Base-by-base conservation (phyloP, 2,888 invertebrate genomes). In the Apoda limacodes region DNA sequence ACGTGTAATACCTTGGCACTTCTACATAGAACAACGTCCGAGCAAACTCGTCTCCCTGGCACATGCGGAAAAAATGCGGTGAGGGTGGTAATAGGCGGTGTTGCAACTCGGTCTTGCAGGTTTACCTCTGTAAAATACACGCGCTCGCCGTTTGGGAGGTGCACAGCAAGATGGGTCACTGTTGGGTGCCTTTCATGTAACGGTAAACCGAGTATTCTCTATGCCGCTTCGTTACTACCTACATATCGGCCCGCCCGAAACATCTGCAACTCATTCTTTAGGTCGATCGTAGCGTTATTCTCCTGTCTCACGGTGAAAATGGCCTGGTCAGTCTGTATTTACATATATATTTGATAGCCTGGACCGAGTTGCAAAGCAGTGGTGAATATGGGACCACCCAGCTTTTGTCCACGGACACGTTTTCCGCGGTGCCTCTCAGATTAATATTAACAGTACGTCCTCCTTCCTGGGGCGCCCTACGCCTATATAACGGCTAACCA, bases 241-340 rank as follows among this genome's bases (percentile, higher is more conserved):
- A n/a, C n/a, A n/a, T n/a, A n/a, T n/a, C n/a, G n/a, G n/a, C n/a
- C 42, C 40, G 13, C 52, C 34, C 42, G 42, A 45, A 30, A 57
- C 19, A 39, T 42, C 30, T 40, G 29, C n/a, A 55, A 46, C 41
- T 61, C 55, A 39, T 50, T n/a, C n/a, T n/a, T n/a, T n/a, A n/a
- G n/a, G n/a, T n/a, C n/a, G n/a, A n/a, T n/a, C n/a, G n/a, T n/a
- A n/a, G n/a, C n/a, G n/a, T n/a, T n/a, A n/a, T n/a, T n/a, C n/a
- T n/a, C n/a, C n/a, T n/a, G n/a, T n/a, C n/a, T n/a, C n/a, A n/a
- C n/a, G n/a, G n/a, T n/a, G n/a, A n/a, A n/a, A n/a, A n/a, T n/a
- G n/a, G n/a, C 46, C 25, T 40, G 37, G 23, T 45, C 45, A 11
- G 35, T 43, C 2, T 28, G 19, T 40, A 38, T 28, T 38, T 41